Evolutionary conservation across 2,888 invertebrate genomes (phyloP).

Genomic region (Chirona hameri): DNA sequence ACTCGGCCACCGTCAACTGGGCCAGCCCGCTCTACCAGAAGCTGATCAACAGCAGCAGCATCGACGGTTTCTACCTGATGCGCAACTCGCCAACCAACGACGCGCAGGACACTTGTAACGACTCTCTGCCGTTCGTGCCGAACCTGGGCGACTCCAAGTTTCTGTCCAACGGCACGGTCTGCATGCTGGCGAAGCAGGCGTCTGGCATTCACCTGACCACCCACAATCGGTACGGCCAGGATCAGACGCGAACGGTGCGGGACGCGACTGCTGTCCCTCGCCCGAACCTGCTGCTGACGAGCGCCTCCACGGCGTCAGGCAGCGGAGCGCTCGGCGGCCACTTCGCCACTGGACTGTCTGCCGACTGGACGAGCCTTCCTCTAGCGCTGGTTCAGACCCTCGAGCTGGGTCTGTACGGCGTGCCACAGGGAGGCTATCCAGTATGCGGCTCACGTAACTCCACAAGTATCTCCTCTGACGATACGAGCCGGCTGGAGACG

Average conservation of each 20-base stretch:
- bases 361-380: slow-evolving; percentile 32
- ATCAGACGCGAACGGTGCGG: slow-evolving; percentile 28
- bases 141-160: background rate
- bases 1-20: slow-evolving; percentile 31
- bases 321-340: slow-evolving; percentile 34
- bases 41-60: background rate
- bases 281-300: slow-evolving; percentile 31
- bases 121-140: background rate
- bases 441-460: slow-evolving; percentile 34
- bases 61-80: slow-evolving; percentile 34
- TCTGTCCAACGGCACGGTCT: slow-evolving; percentile 31
- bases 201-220: slow-evolving; percentile 24
- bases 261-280: background rate
- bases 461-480: background rate
- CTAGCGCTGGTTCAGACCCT: slow-evolving; percentile 33
- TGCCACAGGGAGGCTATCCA: slow-evolving; percentile 34
- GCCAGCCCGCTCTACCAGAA: background rate
- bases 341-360: slow-evolving; percentile 31
- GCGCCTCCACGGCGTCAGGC: slow-evolving; percentile 35
- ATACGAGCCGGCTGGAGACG: background rate
- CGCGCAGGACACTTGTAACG: background rate
- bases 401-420: slow-evolving; percentile 36
- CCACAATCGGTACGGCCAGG: slow-evolving; percentile 33
- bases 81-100: slow-evolving; percentile 35
- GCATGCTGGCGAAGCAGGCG: slow-evolving; percentile 26